Base-by-base conservation (phyloP, 2,113 vertebrate species). In the Callionymus lyra region DNA sequence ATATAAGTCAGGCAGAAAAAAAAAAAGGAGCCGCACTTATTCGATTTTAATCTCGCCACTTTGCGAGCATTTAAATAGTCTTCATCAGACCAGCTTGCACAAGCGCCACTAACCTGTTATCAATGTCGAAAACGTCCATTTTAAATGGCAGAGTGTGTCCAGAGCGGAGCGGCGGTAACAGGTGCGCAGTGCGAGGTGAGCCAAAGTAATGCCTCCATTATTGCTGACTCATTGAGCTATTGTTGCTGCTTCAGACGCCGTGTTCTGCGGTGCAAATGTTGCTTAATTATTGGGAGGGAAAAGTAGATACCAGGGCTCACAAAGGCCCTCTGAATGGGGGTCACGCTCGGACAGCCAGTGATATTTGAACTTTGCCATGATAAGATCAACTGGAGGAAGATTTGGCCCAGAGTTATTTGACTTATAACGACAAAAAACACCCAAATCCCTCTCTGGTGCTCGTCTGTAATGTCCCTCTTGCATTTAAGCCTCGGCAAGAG, bases 41-140 rank as follows among this genome's bases (percentile, higher is more conserved):
- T 91, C 85, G 91, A 92, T 95, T 94, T 91, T 92, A 92, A 96
- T 94, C 91, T 96, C 74, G 63, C 85, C 89, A 94, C 89, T 95
- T 94, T 95, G 88, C 85, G 86, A 89, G 87, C 89, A 90, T 94
- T 94, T 92, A 93, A 94, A 93, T 91, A 91, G 87, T 84, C 89
- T 91, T 92, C 88, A 91, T 91, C 88, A 89, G 59, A 86, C 88
- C 84, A 87, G 86, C 89, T 89, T 77, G 81, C 86, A 87, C 88
- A 85, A 81, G 83, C 80, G 82, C 85, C 87, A 83, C 85, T 86
- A 89, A 90, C 89, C 89, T 91, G 88, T 92, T 94, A 93, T 93
- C 91, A 93, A 91, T 89, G 89, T 88, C 82, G 77, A 89, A 92
- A 93, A 89, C 85, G 87, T 85, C 89, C 87, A 88, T 91, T 91